These are phyloP conservation scores for Synergus umbraculus DNA, from an alignment of 2,888 invertebrate genomes.

Conservation along the genomic window DNA sequence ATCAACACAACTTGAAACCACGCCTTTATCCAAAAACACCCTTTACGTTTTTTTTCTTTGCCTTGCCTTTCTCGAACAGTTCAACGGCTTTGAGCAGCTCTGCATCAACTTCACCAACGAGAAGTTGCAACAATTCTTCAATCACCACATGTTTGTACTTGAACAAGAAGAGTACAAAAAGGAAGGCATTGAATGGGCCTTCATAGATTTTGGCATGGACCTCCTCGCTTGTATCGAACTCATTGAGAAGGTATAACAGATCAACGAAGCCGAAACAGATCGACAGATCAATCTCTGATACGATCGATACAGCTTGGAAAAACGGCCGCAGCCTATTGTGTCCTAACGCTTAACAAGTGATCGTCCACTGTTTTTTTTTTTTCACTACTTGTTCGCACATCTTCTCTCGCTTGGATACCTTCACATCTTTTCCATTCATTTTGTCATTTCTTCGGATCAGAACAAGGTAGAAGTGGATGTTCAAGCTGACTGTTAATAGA, in stretches of 20 bases:
- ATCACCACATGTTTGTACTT: conserved; percentile 96
- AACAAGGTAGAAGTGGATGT: not conserved
- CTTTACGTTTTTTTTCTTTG: conserved; percentile 52
- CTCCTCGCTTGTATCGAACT: conserved; percentile 97
- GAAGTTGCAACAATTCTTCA: conserved; percentile 96
- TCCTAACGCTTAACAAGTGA: conserved; percentile 58
- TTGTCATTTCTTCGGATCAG: not conserved
- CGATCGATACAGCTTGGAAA: conserved; percentile 47
- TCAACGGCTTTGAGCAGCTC: conserved; percentile 94
- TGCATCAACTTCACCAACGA: conserved; percentile 97
- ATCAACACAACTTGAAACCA: no score
- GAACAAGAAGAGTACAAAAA: conserved; percentile 95
- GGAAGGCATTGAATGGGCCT: conserved; percentile 94
- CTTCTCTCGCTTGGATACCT: not conserved
- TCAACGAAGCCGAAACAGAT: conserved; percentile 52
- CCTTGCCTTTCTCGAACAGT: conserved; percentile 81
- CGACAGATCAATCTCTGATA: conserved; percentile 49
- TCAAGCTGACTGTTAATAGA: not conserved
- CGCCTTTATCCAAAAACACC: conserved; percentile 45
- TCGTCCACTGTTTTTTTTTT: conserved; percentile 63
- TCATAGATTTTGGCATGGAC: conserved; percentile 96
- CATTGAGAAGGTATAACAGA: conserved; percentile 89
- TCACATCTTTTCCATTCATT: not conserved
- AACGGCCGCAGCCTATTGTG: conserved; percentile 40
- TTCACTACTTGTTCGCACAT: conserved; percentile 52